A percentile compares a stretch with the other conserved stretches of the same genome.
phyloP scores from a whole-genome alignment of 1,140 invertebrate genomes.

The Ganaspis sp. region DNA sequence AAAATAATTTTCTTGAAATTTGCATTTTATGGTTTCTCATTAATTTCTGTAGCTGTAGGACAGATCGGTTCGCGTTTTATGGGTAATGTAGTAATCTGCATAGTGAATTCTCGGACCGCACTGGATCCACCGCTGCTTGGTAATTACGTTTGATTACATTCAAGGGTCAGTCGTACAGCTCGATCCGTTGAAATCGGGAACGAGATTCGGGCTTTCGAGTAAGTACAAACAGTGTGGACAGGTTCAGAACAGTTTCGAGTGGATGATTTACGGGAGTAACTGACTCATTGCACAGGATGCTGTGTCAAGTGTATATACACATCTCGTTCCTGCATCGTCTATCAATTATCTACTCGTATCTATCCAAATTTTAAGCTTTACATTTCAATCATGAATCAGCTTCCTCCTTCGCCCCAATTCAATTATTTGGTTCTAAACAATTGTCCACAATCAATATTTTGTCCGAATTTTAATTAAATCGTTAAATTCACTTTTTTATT shows the following conservation, averaged over 20 bases:
- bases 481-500: too few species aligned
- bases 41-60: neutral
- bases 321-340: constrained; percentile 14
- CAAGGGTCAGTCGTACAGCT: constrained; percentile 19
- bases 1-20: neutral
- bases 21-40: neutral
- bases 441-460: neutral
- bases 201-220: constrained; percentile 26
- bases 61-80: constrained; percentile 1
- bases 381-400: neutral
- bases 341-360: constrained; percentile 1
- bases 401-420: neutral
- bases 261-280: constrained; percentile 26
- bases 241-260: constrained; percentile 24
- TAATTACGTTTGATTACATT: constrained; percentile 30
- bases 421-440: neutral
- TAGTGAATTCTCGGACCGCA: constrained; percentile 26
- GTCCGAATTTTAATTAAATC: neutral
- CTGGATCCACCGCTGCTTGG: constrained; percentile 15
- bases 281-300: constrained; percentile 17
- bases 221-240: constrained; percentile 29
- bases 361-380: neutral
- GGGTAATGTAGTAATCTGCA: constrained; percentile 24
- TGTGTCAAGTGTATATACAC: constrained; percentile 18
- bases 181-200: constrained; percentile 29